These are phyloP conservation scores for Erebia palarica DNA, from an alignment of 2,888 invertebrate genomes.

Conservation along the genomic window DNA sequence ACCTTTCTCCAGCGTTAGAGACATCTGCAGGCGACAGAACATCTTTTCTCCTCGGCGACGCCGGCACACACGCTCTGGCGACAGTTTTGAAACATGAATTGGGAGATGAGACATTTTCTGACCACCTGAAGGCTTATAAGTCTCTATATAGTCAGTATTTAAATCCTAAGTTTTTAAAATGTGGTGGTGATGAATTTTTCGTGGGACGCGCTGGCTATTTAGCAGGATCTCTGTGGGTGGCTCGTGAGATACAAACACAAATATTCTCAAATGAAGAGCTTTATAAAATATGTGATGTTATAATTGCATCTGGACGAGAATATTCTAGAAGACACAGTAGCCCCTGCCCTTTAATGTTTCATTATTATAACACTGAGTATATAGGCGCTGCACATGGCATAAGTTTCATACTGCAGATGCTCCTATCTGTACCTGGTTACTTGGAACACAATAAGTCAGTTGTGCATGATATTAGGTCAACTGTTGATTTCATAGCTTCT, in stretches of 20 bases:
- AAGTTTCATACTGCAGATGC: constrained; percentile 83
- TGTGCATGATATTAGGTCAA: constrained; percentile 82
- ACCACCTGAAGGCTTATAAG: constrained; percentile 64
- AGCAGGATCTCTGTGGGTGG: constrained; percentile 89
- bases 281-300: constrained; percentile 85
- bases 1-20: constrained; percentile 84
- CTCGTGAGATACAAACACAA: constrained; percentile 75
- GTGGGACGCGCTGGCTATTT: constrained; percentile 93
- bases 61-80: constrained; percentile 89
- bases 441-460: constrained; percentile 77
- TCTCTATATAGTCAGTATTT: constrained; percentile 63
- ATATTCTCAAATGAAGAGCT: constrained; percentile 75
- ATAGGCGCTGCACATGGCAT: constrained; percentile 86
- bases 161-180: constrained; percentile 79
- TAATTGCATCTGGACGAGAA: constrained; percentile 87
- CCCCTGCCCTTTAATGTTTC: constrained; percentile 89
- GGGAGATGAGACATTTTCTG: constrained; percentile 65
- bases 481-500: constrained; percentile 85
- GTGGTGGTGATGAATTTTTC: constrained; percentile 91
- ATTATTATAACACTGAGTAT: constrained; percentile 88
- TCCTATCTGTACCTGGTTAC: constrained; percentile 75
- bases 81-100: constrained; percentile 82
- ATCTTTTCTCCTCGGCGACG: constrained; percentile 90
- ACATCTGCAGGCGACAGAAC: constrained; percentile 83
- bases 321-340: constrained; percentile 83